phyloP scores from a whole-genome alignment of 1,140 invertebrate genomes.

The Bombus polaris region DNA sequence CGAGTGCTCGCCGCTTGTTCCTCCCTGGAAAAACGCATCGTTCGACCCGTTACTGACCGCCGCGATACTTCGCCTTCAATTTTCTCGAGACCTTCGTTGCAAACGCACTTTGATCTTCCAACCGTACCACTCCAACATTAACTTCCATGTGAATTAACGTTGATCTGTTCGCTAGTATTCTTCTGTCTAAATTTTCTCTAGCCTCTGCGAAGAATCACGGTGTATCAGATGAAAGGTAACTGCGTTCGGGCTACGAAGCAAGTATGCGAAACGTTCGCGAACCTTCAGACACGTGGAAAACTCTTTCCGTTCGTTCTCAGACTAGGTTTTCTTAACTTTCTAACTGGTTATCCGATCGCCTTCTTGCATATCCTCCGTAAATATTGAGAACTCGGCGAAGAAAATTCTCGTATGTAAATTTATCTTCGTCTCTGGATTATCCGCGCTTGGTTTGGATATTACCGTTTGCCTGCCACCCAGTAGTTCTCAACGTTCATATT shows the following conservation, averaged over 20 bases:
- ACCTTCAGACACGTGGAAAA: not conserved
- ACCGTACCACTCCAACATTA: not conserved
- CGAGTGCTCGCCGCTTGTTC: conserved; percentile 1
- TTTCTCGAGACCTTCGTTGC: conserved; percentile 29
- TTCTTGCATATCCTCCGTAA: no score
- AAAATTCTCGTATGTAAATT: no score
- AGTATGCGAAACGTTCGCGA: not conserved
- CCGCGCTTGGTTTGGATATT: conserved; percentile 8
- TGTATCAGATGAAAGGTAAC: no score
- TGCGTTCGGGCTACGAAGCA: not conserved
- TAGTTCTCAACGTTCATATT: no score
- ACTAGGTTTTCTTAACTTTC: not conserved
- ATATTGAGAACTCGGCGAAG: not conserved
- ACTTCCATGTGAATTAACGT: not conserved
- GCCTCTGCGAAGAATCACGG: no score
- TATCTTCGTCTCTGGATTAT: not conserved
- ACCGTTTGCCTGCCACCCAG: not conserved
- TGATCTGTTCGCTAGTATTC: not conserved
- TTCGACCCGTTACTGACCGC: not conserved
- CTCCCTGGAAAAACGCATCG: conserved; percentile 1
- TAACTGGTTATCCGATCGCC: no score
- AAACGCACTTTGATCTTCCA: conserved; percentile 29
- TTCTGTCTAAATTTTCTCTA: not conserved
- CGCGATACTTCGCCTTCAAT: conserved; percentile 9
- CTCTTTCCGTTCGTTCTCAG: not conserved